Conservation (phyloP, 2,797 vertebrate species). For the Mormyrus proboscirostris region DNA sequence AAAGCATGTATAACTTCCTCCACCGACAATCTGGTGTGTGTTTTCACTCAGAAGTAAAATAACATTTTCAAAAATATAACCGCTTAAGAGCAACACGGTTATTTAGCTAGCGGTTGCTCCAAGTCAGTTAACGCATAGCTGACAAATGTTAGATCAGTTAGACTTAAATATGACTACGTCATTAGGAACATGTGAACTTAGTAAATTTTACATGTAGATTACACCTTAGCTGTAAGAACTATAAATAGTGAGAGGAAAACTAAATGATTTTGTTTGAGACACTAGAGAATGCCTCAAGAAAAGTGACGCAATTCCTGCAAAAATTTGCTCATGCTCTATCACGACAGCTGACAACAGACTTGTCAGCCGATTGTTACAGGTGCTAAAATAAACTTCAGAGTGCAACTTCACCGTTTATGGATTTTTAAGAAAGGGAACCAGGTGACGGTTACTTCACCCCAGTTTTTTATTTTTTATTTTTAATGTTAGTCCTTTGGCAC, state of each 20-base stretch:
- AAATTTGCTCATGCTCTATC: not conserved
- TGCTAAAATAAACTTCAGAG: not conserved
- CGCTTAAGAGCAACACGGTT: not conserved
- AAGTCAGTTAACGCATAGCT: not conserved
- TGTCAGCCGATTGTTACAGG: not conserved
- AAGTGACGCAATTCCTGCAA: not conserved
- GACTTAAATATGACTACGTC: not conserved
- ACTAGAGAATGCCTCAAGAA: not conserved
- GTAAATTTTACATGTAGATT: constrained; percentile 2
- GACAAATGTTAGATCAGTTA: not conserved
- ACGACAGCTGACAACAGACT: not conserved
- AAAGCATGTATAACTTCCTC: not conserved
- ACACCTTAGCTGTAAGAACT: not conserved
- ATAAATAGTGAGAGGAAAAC: not conserved
- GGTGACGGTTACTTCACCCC: not conserved
- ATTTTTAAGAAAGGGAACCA: not conserved
- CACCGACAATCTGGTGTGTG: not conserved
- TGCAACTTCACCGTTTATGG: not conserved
- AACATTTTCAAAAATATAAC: not conserved
- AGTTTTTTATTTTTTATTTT: not conserved
- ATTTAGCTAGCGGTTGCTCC: not conserved
- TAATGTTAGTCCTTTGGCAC: not conserved
- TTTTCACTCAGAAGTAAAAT: not conserved
- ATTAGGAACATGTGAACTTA: not conserved
- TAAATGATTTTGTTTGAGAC: not conserved